Conservation (phyloP, 2,888 invertebrate genomes). For the Ochropleura leucogaster region DNA sequence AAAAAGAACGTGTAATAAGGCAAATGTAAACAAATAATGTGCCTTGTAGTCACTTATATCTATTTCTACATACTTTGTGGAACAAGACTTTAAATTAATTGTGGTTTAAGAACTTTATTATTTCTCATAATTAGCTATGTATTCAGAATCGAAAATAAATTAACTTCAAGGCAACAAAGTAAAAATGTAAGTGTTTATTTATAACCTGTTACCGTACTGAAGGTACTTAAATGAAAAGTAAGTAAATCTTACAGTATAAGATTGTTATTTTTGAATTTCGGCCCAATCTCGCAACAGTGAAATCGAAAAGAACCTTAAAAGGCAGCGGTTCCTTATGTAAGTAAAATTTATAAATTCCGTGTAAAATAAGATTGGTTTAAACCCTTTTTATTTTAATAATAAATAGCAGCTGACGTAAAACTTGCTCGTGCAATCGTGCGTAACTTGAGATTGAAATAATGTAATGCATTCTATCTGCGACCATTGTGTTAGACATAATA, state of each 20-base stretch:
- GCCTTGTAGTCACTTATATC: background rate
- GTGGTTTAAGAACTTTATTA: too few relatives aligned
- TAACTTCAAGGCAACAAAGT: constrained; percentile 17
- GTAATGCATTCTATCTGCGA: constrained; percentile 7
- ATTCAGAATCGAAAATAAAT: constrained; percentile 2
- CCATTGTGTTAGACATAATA: constrained; percentile 29
- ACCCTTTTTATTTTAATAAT: constrained; percentile 55
- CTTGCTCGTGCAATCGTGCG: constrained; percentile 68
- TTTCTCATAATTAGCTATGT: constrained; percentile 5
- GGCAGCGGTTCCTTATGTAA: constrained; percentile 64
- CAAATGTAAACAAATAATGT: background rate
- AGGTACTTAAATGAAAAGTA: constrained; percentile 17
- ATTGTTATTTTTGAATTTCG: constrained; percentile 13
- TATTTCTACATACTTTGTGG: background rate
- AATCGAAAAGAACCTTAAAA: constrained; percentile 69
- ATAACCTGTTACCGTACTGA: background rate
- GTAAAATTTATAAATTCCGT: constrained; percentile 58
- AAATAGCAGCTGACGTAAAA: constrained; percentile 57
- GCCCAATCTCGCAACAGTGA: constrained; percentile 55
- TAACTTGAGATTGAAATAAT: constrained; percentile 57
- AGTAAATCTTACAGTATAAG: constrained; percentile 20
- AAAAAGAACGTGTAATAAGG: too few relatives aligned
- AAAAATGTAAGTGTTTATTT: constrained; percentile 7
- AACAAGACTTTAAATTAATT: background rate
- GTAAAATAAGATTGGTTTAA: constrained; percentile 34